These are phyloP conservation scores for Sialis fuliginosa DNA, from an alignment of 2,888 invertebrate genomes.

Conservation along the genomic window DNA sequence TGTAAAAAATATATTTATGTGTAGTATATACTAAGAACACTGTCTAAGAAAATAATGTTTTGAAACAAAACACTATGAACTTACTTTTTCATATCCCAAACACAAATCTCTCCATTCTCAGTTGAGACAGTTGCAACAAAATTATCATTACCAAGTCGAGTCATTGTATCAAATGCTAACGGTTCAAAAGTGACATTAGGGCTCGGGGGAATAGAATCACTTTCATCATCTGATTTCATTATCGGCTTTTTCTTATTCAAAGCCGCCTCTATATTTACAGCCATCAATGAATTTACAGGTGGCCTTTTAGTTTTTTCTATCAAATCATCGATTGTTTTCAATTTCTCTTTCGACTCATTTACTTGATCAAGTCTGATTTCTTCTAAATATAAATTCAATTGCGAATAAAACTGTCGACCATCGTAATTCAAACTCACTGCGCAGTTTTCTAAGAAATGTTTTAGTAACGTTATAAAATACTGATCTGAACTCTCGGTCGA, in stretches of 20 bases:
- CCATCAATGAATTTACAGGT: conserved; percentile 41
- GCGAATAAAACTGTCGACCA: conserved; percentile 64
- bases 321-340: conserved; percentile 21
- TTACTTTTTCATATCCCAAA: conserved; percentile 57
- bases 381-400: conserved; percentile 35
- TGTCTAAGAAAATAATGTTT: too few relatives aligned
- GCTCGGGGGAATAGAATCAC: conserved; percentile 7
- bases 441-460: conserved; percentile 52
- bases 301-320: conserved; percentile 32
- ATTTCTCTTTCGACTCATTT: conserved; percentile 14
- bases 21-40: too few relatives aligned
- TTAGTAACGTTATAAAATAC: conserved; percentile 35
- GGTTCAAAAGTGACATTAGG: conserved; percentile 13
- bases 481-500: conserved; percentile 25
- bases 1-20: too few relatives aligned
- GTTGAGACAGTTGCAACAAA: conserved; percentile 62
- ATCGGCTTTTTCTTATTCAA: conserved; percentile 5
- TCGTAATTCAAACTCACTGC: conserved; percentile 61
- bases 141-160: conserved; percentile 43
- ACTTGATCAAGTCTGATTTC: conserved; percentile 19
- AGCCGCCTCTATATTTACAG: conserved; percentile 25
- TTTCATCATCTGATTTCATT: conserved; percentile 7
- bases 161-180: conserved; percentile 39
- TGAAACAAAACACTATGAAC: conserved; percentile 7
- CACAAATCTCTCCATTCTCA: conserved; percentile 56